Percentiles rank a stretch among this genome's conserved stretches.
Conservation (phyloP, 2,113 vertebrate species). For the Propithecus coquereli region DNA sequence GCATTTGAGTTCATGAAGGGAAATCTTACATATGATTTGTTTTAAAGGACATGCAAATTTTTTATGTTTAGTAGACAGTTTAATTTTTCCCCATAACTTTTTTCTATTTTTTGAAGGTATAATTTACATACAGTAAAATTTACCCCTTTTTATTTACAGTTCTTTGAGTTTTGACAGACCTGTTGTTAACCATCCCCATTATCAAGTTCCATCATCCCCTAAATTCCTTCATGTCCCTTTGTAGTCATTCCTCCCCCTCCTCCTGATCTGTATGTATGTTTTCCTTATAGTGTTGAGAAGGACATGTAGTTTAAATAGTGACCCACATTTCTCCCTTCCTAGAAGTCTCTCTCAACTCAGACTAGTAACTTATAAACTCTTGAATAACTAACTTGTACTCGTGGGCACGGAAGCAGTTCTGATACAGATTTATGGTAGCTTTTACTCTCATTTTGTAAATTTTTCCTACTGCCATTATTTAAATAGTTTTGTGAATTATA, state of each 20-base stretch:
- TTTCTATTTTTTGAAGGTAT: not conserved
- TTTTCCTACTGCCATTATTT: conserved; percentile 19
- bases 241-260: too few relatives aligned
- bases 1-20: not conserved
- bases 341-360: not conserved
- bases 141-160: not conserved
- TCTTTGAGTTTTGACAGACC: not conserved
- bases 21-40: not conserved
- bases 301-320: not conserved
- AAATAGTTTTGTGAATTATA: conserved; percentile 28
- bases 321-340: not conserved
- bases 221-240: not conserved
- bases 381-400: not conserved
- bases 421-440: not conserved
- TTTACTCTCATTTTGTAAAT: not conserved
- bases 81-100: not conserved
- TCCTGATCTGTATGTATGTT: not conserved
- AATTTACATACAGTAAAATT: conserved; percentile 9
- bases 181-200: not conserved
- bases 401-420: not conserved
- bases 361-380: conserved; percentile 35
- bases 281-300: not conserved
- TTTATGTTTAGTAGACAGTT: not conserved
- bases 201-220: not conserved
- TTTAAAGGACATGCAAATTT: not conserved